These are phyloP conservation scores for Perca fluviatilis DNA, from an alignment of 2,113 vertebrate species.

Conservation along the genomic window DNA sequence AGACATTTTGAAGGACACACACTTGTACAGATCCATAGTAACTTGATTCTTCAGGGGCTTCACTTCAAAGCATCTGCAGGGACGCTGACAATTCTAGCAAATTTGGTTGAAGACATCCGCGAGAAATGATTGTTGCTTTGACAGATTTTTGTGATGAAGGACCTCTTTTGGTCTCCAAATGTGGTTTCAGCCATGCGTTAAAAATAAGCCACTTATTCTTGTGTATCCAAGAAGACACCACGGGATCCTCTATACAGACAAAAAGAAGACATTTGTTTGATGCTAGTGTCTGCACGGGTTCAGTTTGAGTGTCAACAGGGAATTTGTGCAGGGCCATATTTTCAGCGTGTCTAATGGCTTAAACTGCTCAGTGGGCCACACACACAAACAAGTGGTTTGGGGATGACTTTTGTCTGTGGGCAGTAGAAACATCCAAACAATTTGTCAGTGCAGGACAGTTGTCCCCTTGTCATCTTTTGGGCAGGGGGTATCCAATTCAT, in stretches of 20 bases:
- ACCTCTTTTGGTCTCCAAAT: not conserved
- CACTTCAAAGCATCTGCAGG: conserved; percentile 21
- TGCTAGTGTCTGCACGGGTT: conserved; percentile 17
- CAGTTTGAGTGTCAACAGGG: not conserved
- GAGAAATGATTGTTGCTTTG: conserved; percentile 4
- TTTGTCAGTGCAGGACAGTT: conserved; percentile 31
- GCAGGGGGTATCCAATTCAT: not conserved
- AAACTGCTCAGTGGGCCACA: conserved; percentile 29
- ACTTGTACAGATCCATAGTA: conserved; percentile 60
- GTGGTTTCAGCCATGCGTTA: conserved; percentile 37
- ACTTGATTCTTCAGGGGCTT: conserved; percentile 65
- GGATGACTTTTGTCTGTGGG: conserved; percentile 28
- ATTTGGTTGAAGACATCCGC: conserved; percentile 17
- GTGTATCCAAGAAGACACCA: conserved; percentile 43
- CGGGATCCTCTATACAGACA: conserved; percentile 23
- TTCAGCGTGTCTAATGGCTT: conserved; percentile 47
- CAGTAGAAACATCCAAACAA: conserved; percentile 42
- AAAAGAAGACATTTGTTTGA: conserved; percentile 46
- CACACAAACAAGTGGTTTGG: conserved; percentile 45
- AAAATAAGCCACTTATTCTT: conserved; percentile 58
- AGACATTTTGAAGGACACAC: conserved; percentile 72
- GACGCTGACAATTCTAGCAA: conserved; percentile 18
- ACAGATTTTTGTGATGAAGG: conserved; percentile 37
- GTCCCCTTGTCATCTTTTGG: conserved; percentile 25
- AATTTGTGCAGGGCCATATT: conserved; percentile 35